phyloP scores from a whole-genome alignment of 2,888 invertebrate species.

The Zygogramma bicolorata region DNA sequence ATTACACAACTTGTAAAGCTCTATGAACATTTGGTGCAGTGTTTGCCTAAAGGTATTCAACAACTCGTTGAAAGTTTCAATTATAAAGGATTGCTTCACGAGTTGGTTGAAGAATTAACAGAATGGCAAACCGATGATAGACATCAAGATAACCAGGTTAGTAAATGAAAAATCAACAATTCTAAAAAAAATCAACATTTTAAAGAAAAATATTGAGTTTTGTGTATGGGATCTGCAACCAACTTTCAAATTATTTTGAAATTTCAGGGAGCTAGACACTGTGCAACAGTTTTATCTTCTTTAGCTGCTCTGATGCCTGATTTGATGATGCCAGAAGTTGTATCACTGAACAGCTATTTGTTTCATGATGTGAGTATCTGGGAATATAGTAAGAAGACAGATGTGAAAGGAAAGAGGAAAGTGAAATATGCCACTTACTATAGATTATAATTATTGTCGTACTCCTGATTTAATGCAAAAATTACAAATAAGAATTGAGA shows the following conservation, averaged over 20 bases:
- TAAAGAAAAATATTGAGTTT: too few species aligned
- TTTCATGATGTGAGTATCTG: constrained; percentile 59
- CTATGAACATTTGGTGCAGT: constrained; percentile 77
- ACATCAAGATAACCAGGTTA: constrained; percentile 64
- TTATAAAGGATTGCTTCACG: constrained; percentile 77
- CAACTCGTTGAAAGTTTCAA: constrained; percentile 77
- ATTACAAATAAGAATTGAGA: too few species aligned
- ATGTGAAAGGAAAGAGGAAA: too few species aligned
- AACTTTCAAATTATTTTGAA: background rate
- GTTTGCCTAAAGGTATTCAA: constrained; percentile 79
- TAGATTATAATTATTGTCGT: too few species aligned
- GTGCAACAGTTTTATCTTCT: constrained; percentile 58
- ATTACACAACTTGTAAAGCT: constrained; percentile 81
- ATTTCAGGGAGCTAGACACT: constrained; percentile 58
- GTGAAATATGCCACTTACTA: too few species aligned
- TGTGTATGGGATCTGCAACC: too few species aligned
- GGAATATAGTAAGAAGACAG: too few species aligned
- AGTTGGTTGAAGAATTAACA: constrained; percentile 80
- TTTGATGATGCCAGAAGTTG: constrained; percentile 63
- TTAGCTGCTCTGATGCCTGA: constrained; percentile 62
- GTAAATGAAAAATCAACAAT: too few species aligned
- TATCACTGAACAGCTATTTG: constrained; percentile 60
- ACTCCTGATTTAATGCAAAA: too few species aligned
- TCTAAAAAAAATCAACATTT: too few species aligned
- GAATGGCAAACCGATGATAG: constrained; percentile 74